These are phyloP conservation scores for Phainopepla nitens DNA, from an alignment of 2,113 vertebrate species.

Conservation along the genomic window DNA sequence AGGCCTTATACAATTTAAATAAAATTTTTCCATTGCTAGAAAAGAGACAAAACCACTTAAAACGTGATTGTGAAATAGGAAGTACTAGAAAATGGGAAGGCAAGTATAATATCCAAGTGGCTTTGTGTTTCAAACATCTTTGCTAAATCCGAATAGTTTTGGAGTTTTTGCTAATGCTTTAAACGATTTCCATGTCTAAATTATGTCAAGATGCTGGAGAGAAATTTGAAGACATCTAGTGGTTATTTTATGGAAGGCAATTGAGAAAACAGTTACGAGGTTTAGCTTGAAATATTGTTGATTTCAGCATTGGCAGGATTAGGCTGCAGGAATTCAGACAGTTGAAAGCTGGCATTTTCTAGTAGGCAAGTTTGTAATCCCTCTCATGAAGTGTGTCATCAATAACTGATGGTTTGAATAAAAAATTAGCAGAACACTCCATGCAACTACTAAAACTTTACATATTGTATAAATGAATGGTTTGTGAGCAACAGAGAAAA, in stretches of 20 bases:
- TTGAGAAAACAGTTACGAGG: neutral
- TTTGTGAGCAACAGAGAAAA: neutral
- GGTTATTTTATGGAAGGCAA: neutral
- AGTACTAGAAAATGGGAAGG: neutral
- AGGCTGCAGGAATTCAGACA: neutral
- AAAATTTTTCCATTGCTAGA: neutral
- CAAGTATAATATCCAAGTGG: neutral
- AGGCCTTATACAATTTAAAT: neutral
- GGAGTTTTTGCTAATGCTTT: neutral
- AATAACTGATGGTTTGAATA: neutral
- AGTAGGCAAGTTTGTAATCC: neutral
- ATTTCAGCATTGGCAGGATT: neutral
- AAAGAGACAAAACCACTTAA: neutral
- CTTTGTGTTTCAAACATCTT: neutral
- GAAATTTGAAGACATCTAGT: constrained; percentile 13
- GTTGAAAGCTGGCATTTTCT: neutral
- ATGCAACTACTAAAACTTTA: neutral
- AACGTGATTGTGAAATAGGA: neutral
- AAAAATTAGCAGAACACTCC: neutral
- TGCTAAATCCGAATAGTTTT: neutral
- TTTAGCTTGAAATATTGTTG: neutral
- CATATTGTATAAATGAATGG: neutral
- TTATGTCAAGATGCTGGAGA: neutral
- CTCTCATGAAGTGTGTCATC: neutral
- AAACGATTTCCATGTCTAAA: neutral